phyloP scores from a whole-genome alignment of 1,140 invertebrate genomes.

The Plodia interpunctella region DNA sequence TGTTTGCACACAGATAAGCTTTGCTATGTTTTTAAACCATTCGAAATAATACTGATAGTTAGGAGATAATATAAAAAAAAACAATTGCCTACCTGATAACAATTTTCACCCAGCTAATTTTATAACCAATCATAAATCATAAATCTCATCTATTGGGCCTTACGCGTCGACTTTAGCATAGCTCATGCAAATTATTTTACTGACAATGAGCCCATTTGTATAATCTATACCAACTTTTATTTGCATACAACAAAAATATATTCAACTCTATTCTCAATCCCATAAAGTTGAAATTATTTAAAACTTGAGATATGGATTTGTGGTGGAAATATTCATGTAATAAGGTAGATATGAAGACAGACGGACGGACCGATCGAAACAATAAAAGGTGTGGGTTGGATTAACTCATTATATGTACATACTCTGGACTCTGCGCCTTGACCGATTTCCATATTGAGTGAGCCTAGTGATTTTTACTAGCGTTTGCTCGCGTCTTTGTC shows the following conservation, averaged over 20 bases:
- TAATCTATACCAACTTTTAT: neutral
- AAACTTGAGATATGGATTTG: neutral
- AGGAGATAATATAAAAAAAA: slow-evolving; percentile 8
- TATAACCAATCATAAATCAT: slow-evolving; percentile 31
- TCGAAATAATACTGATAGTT: too few species aligned
- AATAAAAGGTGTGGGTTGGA: slow-evolving; percentile 65
- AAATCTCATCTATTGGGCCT: slow-evolving; percentile 31
- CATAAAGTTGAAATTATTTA: neutral
- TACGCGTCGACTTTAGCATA: slow-evolving; percentile 59
- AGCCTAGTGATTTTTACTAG: too few species aligned
- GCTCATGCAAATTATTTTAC: slow-evolving; percentile 68
- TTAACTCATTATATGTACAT: slow-evolving; percentile 53
- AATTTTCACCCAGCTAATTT: slow-evolving; percentile 12
- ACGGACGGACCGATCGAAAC: slow-evolving; percentile 61
- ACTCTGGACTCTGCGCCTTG: slow-evolving; percentile 60
- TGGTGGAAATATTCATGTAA: slow-evolving; percentile 58
- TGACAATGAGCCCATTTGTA: slow-evolving; percentile 58
- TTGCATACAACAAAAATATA: neutral
- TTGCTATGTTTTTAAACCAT: too few species aligned
- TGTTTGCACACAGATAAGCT: too few species aligned
- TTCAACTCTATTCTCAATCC: neutral
- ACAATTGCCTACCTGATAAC: neutral
- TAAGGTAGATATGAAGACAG: slow-evolving; percentile 50
- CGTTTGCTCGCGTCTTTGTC: neutral
- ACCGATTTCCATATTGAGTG: slow-evolving; percentile 62